Percentiles rank a stretch among this genome's conserved stretches.
Conservation (phyloP, 2,797 vertebrate genomes). For the Pyrocephalus nanus region DNA sequence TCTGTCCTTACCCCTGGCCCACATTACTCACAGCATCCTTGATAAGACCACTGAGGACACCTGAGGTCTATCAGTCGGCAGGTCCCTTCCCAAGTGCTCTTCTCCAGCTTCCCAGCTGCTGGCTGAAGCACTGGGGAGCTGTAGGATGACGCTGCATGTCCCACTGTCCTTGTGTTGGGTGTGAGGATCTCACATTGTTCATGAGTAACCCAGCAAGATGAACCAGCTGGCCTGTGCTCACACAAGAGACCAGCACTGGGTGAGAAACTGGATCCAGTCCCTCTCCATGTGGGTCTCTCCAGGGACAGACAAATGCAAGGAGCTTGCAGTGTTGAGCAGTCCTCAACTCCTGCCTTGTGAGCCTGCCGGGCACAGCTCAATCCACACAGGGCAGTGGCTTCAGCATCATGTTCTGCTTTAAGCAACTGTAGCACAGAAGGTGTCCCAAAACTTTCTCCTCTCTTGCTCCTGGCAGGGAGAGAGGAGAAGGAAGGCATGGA, state of each 20-base stretch:
- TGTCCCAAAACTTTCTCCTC: background rate
- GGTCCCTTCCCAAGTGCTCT: background rate
- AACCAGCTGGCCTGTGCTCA: background rate
- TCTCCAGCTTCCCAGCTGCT: background rate
- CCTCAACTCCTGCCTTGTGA: background rate
- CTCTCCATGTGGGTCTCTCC: background rate
- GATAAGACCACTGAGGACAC: background rate
- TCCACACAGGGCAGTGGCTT: rapidly evolving
- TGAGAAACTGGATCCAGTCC: background rate
- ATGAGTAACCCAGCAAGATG: background rate
- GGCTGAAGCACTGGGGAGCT: background rate
- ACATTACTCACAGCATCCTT: background rate
- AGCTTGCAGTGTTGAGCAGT: background rate
- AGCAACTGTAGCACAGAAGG: background rate
- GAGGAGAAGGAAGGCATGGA: background rate
- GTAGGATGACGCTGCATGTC: rapidly evolving
- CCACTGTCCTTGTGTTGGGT: background rate
- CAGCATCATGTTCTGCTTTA: background rate
- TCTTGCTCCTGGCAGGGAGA: background rate
- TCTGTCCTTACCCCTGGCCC: background rate
- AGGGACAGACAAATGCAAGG: background rate
- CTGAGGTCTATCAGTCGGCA: background rate
- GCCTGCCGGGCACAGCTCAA: background rate
- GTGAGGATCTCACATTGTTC: background rate
- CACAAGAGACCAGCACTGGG: rapidly evolving